phyloP scores from a whole-genome alignment of 2,888 invertebrate genomes.

The Shargacucullia verbasci region DNA sequence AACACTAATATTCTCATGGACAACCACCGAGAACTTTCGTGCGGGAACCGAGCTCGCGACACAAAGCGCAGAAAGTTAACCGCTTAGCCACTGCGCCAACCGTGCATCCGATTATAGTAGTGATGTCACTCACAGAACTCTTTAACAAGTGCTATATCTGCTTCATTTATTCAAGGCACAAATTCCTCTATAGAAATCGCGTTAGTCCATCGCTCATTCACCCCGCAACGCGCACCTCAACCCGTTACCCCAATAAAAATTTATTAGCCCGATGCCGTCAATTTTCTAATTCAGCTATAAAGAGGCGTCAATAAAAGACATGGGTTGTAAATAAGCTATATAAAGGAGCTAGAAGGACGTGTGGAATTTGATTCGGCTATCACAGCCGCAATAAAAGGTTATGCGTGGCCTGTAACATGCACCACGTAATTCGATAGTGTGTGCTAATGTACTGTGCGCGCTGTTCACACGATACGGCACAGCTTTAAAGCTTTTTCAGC shows the following conservation, averaged over 20 bases:
- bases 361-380: slow-evolving; percentile 70
- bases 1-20: no score
- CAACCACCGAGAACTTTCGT: no score
- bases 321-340: slow-evolving; percentile 54
- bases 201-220: no score
- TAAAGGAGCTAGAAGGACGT: slow-evolving; percentile 65
- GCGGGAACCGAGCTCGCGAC: no score
- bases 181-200: no score
- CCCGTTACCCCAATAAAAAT: slow-evolving; percentile 37
- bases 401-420: slow-evolving; percentile 72
- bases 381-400: slow-evolving; percentile 75
- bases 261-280: slow-evolving; percentile 35
- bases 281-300: slow-evolving; percentile 55
- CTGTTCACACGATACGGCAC: slow-evolving; percentile 55
- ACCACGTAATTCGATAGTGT: slow-evolving; percentile 75
- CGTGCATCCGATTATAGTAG: no score
- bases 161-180: no score
- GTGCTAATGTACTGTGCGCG: slow-evolving; percentile 60
- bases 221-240: background rate
- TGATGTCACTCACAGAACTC: no score
- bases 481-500: no score
- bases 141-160: no score
- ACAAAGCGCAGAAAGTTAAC: no score
- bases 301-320: slow-evolving; percentile 46
- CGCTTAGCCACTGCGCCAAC: no score